A percentile compares a stretch with the other conserved stretches of the same genome.
Evolutionary conservation across 2,888 invertebrate genomes (phyloP).

Genomic region (Nebria brevicollis): DNA sequence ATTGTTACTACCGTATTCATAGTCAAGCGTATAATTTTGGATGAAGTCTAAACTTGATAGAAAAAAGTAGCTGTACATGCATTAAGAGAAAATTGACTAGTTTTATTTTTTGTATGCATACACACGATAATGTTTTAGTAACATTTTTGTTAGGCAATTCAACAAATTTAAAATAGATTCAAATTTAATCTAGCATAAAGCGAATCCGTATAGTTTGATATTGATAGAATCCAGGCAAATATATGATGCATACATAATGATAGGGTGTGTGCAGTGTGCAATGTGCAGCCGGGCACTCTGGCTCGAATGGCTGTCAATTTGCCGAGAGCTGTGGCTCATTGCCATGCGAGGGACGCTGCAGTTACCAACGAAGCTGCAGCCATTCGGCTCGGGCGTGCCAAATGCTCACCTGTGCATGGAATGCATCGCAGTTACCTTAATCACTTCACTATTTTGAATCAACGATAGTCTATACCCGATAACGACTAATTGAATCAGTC

Average conservation of each 20-base stretch:
- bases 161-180: not conserved
- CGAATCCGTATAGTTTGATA: not conserved
- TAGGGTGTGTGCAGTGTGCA: not conserved
- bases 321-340: constrained; percentile 24
- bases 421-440: not conserved
- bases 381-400: constrained; percentile 17
- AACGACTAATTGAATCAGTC: not conserved
- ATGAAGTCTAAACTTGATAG: too few species aligned
- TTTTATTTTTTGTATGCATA: too few species aligned
- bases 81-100: too few species aligned
- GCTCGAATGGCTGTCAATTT: constrained; percentile 19
- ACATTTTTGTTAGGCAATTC: not conserved
- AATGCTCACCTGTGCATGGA: constrained; percentile 24
- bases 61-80: too few species aligned
- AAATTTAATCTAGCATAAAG: not conserved
- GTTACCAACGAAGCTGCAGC: not conserved
- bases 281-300: not conserved
- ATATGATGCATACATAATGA: constrained; percentile 8
- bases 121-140: not conserved
- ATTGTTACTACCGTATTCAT: too few species aligned
- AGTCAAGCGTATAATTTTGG: not conserved
- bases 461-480: not conserved
- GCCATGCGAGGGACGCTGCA: constrained; percentile 19
- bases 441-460: not conserved
- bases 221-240: not conserved